Conservation (phyloP, 2,113 vertebrate species). For the Recurvirostra avosetta region DNA sequence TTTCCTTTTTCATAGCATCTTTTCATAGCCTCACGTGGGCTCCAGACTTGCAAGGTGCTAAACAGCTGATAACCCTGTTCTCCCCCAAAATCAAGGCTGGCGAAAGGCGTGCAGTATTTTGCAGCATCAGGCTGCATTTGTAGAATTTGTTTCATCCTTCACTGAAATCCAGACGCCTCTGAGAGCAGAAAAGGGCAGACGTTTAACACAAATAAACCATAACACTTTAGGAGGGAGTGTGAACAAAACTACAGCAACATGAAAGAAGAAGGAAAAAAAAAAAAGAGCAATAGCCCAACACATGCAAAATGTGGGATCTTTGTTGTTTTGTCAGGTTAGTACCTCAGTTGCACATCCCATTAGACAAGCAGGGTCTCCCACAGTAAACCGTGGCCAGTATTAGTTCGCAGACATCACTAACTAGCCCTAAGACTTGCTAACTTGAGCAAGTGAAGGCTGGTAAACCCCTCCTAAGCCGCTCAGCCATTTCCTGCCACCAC, state of each 20-base stretch:
- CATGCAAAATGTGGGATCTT: neutral
- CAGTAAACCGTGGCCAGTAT: no score
- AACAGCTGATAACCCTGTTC: neutral
- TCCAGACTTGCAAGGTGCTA: neutral
- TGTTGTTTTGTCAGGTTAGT: neutral
- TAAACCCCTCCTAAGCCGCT: neutral
- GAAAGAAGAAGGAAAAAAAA: neutral
- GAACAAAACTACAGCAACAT: neutral
- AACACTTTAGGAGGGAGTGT: neutral
- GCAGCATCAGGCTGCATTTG: neutral
- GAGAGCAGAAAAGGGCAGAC: neutral
- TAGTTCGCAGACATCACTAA: neutral
- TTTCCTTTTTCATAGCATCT: neutral
- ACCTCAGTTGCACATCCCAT: neutral
- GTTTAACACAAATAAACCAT: neutral
- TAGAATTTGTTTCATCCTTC: neutral
- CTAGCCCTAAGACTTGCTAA: neutral
- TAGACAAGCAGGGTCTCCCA: neutral
- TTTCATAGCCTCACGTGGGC: neutral
- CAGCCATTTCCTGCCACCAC: neutral
- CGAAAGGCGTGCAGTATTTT: neutral
- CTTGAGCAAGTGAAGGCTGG: neutral
- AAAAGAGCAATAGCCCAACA: neutral
- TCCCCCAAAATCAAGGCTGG: neutral
- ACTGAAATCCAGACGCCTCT: neutral